Percentiles rank a stretch among this genome's conserved stretches.
Conservation (phyloP, 2,888 invertebrate genomes). For the Melipona beecheii region DNA sequence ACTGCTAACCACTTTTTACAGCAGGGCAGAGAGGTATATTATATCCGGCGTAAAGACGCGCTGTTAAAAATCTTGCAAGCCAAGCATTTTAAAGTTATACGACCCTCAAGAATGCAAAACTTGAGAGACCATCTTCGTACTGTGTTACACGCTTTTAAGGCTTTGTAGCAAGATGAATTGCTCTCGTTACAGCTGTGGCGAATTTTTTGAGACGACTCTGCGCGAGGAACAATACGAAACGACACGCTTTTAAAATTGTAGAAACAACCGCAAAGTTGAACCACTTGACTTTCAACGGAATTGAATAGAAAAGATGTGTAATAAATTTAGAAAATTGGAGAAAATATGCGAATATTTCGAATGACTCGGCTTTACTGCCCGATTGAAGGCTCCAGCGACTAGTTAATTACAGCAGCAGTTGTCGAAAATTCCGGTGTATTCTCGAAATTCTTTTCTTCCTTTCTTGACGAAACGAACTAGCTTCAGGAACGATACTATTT, state of each 20-base stretch:
- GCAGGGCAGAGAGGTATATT: background rate
- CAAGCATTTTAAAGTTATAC: background rate
- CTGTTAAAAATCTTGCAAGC: conserved; percentile 5
- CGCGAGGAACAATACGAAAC: background rate
- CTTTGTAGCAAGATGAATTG: background rate
- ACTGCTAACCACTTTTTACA: background rate
- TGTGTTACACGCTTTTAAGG: background rate
- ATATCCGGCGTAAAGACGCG: no score
- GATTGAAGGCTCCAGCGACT: background rate
- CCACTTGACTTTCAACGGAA: background rate
- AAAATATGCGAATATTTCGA: background rate
- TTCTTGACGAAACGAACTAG: background rate
- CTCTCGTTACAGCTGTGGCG: background rate
- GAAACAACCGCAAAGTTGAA: background rate
- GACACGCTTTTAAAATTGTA: background rate
- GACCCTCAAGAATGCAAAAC: background rate
- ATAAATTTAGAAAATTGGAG: background rate
- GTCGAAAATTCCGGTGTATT: background rate
- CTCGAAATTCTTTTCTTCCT: background rate
- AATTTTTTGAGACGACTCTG: background rate
- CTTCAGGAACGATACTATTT: background rate
- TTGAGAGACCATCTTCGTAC: background rate
- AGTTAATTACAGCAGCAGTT: background rate
- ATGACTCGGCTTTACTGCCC: background rate
- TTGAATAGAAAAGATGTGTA: background rate